A percentile compares a stretch with the other conserved stretches of the same genome.
Conservation (phyloP, 2,888 invertebrate genomes). For the Notodonta dromedarius region DNA sequence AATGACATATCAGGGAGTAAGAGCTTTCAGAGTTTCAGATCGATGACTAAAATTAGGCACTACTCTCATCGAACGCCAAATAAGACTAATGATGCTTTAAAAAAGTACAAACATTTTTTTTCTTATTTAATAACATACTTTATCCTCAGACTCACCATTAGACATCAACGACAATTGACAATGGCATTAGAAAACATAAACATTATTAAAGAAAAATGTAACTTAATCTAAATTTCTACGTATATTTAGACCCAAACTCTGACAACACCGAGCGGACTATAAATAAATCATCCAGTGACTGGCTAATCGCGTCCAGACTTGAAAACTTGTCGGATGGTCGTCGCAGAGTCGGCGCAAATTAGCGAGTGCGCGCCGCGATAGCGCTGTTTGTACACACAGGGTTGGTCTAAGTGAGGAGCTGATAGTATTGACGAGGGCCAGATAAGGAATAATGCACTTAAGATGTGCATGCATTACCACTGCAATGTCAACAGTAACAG, state of each 20-base stretch:
- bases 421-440: slow-evolving; percentile 20
- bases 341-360: slow-evolving; percentile 73
- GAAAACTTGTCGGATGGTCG: slow-evolving; percentile 70
- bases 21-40: no score
- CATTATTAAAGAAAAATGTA: no score
- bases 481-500: not conserved
- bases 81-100: no score
- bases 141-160: no score
- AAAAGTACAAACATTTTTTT: no score
- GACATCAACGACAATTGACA: no score
- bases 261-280: slow-evolving; percentile 34
- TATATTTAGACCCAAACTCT: not conserved
- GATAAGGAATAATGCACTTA: slow-evolving; percentile 22
- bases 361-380: slow-evolving; percentile 79
- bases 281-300: slow-evolving; percentile 74
- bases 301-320: slow-evolving; percentile 71
- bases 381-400: slow-evolving; percentile 68
- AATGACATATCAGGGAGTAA: no score
- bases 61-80: no score
- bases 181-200: no score
- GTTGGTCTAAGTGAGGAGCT: slow-evolving; percentile 45
- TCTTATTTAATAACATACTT: no score
- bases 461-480: slow-evolving; percentile 2
- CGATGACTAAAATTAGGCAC: no score
- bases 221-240: no score